phyloP scores from a whole-genome alignment of 2,113 vertebrate species.

The Canis aureus region DNA sequence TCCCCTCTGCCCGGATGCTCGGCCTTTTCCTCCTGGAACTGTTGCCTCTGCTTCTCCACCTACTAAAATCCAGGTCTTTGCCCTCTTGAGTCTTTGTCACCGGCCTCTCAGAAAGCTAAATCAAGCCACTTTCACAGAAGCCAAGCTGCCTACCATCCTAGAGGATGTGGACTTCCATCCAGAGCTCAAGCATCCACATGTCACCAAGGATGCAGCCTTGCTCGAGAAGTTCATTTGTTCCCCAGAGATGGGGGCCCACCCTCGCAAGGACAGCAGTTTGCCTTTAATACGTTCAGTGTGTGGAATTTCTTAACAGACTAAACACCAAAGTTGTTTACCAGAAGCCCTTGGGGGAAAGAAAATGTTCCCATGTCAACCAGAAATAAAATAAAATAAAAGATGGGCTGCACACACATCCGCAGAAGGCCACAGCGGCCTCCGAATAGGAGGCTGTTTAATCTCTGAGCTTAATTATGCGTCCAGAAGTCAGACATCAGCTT shows the following conservation, averaged over 20 bases:
- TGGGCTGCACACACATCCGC: background rate
- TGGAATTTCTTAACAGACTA: constrained; percentile 70
- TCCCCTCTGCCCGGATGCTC: background rate
- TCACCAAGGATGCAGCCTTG: background rate
- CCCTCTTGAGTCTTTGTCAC: constrained; percentile 23
- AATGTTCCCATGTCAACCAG: constrained; percentile 14
- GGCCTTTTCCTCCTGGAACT: background rate
- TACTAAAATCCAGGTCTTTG: constrained; percentile 24
- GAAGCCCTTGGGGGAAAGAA: constrained; percentile 31
- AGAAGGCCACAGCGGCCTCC: background rate
- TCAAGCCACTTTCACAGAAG: background rate
- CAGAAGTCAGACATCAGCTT: background rate
- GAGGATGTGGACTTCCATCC: background rate
- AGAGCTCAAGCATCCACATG: background rate
- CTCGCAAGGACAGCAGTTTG: background rate
- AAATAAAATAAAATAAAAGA: constrained; percentile 56
- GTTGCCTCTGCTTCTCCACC: background rate
- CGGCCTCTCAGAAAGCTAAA: constrained; percentile 18
- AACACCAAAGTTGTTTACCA: constrained; percentile 69
- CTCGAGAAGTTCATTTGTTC: background rate
- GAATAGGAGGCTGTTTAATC: background rate
- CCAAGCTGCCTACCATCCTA: background rate
- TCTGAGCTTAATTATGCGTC: background rate
- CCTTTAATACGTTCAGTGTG: constrained; percentile 60
- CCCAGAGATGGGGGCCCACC: background rate